Evolutionary conservation across 2,797 vertebrate genomes (phyloP).

Genomic region (Lophius americanus): DNA sequence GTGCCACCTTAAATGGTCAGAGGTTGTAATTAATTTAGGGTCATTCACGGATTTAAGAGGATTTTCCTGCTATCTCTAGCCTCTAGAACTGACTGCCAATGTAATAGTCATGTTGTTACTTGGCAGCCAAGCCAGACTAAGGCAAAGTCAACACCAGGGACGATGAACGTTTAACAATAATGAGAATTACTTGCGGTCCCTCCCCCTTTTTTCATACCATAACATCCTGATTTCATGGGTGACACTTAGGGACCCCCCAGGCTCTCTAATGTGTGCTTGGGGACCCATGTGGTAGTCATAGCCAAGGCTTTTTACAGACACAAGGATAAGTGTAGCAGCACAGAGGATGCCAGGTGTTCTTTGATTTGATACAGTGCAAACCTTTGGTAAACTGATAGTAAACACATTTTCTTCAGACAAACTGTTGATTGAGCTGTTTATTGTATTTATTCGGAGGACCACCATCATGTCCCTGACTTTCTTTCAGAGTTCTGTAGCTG

Average conservation of each 20-base stretch:
- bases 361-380: conserved; percentile 32
- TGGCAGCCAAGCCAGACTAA: conserved; percentile 66
- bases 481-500: not conserved
- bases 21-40: conserved; percentile 70
- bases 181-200: conserved; percentile 86
- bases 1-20: conserved; percentile 43
- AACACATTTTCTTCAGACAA: no score
- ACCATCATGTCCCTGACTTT: conserved; percentile 10
- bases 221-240: conserved; percentile 91
- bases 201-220: conserved; percentile 88
- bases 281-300: conserved; percentile 76
- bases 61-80: conserved; percentile 47
- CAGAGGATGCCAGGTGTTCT: conserved; percentile 27
- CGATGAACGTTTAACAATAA: conserved; percentile 84
- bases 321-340: conserved; percentile 61
- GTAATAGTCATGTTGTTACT: conserved; percentile 57
- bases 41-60: conserved; percentile 60
- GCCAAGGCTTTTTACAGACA: conserved; percentile 68
- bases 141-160: conserved; percentile 77
- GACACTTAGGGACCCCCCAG: conserved; percentile 87
- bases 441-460: no score
- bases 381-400: conserved; percentile 24
- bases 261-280: conserved; percentile 81
- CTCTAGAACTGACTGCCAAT: conserved; percentile 42
- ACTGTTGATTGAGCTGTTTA: no score